These are phyloP conservation scores for Nymphalis urticae DNA, from an alignment of 2,888 invertebrate species.

Conservation along the genomic window DNA sequence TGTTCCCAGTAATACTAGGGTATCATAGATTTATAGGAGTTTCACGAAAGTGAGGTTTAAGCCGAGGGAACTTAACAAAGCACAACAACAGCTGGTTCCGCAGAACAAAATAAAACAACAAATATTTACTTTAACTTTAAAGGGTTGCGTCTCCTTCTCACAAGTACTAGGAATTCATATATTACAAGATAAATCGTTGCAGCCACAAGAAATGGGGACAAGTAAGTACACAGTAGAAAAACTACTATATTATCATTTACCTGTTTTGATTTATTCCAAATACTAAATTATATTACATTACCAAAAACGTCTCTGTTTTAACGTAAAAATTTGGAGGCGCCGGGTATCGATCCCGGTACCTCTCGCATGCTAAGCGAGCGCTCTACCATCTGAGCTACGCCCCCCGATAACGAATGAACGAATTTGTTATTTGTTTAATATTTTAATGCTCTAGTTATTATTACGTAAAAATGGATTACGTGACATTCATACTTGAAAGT, in stretches of 20 bases:
- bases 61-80: too few species aligned
- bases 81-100: neutral
- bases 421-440: neutral
- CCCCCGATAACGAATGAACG: constrained; percentile 48
- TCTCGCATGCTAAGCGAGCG: constrained; percentile 82
- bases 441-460: too few species aligned
- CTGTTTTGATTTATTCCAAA: too few species aligned
- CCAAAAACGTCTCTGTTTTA: too few species aligned
- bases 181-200: too few species aligned
- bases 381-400: constrained; percentile 82
- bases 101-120: too few species aligned
- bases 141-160: constrained; percentile 15
- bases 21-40: constrained; percentile 8
- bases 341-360: constrained; percentile 82
- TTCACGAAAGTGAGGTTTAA: neutral
- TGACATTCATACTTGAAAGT: neutral
- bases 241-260: too few species aligned
- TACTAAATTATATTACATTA: too few species aligned
- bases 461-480: neutral
- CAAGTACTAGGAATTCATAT: constrained; percentile 8
- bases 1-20: constrained; percentile 24
- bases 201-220: too few species aligned
- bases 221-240: too few species aligned
- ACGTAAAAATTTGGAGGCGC: constrained; percentile 65
- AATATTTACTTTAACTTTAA: neutral